Evolutionary conservation across 2,797 vertebrate species (phyloP).

Genomic region (Adrianichthys oophorus): DNA sequence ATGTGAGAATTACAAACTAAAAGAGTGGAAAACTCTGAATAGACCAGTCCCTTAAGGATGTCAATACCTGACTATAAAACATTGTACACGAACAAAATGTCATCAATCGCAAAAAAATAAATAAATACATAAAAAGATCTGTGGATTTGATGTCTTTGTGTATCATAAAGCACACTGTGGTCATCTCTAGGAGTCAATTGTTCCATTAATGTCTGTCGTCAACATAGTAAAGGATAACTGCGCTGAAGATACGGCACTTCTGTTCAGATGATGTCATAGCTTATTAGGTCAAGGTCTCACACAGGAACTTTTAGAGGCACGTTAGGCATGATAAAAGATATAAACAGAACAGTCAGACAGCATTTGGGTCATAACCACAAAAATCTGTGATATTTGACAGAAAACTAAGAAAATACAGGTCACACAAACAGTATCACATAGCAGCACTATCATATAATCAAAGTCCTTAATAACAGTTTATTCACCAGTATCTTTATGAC

Average conservation of each 20-base stretch:
- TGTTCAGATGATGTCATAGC: slow-evolving; percentile 37
- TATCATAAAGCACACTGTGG: slow-evolving; percentile 4
- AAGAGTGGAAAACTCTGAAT: background rate
- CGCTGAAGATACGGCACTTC: slow-evolving; percentile 7
- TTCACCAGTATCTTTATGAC: too few species aligned
- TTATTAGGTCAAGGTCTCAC: slow-evolving; percentile 27
- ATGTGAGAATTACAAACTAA: background rate
- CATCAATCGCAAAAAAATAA: background rate
- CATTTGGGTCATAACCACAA: too few species aligned
- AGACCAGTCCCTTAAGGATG: slow-evolving; percentile 12
- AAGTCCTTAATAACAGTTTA: too few species aligned
- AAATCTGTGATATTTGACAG: too few species aligned
- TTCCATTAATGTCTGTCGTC: background rate
- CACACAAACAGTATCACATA: too few species aligned
- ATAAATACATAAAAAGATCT: slow-evolving; percentile 13
- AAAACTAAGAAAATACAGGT: too few species aligned
- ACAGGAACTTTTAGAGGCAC: slow-evolving; percentile 5
- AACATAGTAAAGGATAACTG: background rate
- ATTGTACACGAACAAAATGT: background rate
- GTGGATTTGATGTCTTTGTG: slow-evolving; percentile 13
- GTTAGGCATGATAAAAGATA: too few species aligned
- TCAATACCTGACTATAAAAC: slow-evolving; percentile 1
- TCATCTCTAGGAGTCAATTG: slow-evolving; percentile 8
- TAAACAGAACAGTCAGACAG: too few species aligned
- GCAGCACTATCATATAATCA: too few species aligned